A percentile compares a stretch with the other conserved stretches of the same genome.
These are phyloP conservation scores for Physocephala rufipes DNA, from an alignment of 2,888 invertebrate species.

Conservation along the genomic window DNA sequence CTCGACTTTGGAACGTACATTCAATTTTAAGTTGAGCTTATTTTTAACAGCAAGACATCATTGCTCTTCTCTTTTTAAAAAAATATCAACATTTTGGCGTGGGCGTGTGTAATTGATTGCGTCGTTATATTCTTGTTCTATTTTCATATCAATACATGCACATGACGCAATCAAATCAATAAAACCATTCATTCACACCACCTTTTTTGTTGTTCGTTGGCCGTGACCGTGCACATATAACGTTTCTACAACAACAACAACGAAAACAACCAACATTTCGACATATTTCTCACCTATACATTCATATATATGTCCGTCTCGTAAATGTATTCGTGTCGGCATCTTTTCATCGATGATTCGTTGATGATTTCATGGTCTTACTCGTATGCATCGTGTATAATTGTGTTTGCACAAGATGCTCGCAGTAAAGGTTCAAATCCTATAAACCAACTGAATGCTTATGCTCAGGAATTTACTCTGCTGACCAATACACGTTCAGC, in stretches of 20 bases:
- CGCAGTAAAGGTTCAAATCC: conserved; percentile 48
- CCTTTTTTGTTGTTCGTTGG: not conserved
- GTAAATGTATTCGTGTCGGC: not conserved
- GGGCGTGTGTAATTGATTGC: not conserved
- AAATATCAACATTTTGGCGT: not conserved
- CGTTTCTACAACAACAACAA: not conserved
- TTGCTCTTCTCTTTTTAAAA: too few species aligned
- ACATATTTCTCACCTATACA: not conserved
- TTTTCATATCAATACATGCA: conserved; percentile 1
- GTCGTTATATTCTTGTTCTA: not conserved
- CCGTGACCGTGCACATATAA: too few species aligned
- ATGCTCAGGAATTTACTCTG: conserved; percentile 91
- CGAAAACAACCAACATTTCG: not conserved
- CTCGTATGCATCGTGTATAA: conserved; percentile 3
- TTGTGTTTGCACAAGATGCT: conserved; percentile 49
- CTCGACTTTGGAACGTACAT: too few species aligned
- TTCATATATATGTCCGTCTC: not conserved
- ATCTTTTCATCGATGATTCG: not conserved
- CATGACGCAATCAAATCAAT: not conserved
- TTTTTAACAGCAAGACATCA: too few species aligned
- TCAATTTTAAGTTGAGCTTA: too few species aligned
- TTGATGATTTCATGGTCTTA: not conserved
- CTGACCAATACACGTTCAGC: conserved; percentile 53
- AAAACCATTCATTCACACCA: not conserved
- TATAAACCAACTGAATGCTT: conserved; percentile 80